Conservation (phyloP, 2,797 vertebrate species). For the Harpagifer antarcticus region DNA sequence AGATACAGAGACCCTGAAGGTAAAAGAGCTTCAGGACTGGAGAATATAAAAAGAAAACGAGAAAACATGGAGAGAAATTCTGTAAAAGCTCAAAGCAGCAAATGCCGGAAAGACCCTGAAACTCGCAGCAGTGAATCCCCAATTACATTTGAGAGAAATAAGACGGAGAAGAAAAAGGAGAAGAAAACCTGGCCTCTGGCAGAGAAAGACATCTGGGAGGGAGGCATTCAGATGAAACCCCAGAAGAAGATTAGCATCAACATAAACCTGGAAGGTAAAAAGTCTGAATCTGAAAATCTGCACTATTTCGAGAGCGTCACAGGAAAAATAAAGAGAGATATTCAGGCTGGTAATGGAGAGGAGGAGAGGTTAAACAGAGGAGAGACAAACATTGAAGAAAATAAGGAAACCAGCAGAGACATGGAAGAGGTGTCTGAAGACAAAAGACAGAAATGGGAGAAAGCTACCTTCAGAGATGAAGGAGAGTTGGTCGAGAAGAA, state of each 20-base stretch:
- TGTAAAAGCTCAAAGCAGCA: slow-evolving; percentile 78
- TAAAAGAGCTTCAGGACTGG: slow-evolving; percentile 81
- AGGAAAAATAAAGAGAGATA: slow-evolving; percentile 87
- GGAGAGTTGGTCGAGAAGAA: neutral
- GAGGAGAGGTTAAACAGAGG: slow-evolving; percentile 66
- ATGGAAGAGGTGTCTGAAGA: neutral
- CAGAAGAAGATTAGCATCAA: slow-evolving; percentile 96
- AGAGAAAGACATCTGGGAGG: slow-evolving; percentile 73
- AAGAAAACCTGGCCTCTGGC: slow-evolving; percentile 74
- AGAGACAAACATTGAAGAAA: slow-evolving; percentile 42
- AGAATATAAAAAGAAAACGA: slow-evolving; percentile 88
- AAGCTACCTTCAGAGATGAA: slow-evolving; percentile 13
- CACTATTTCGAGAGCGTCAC: slow-evolving; percentile 78
- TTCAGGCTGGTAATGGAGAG: slow-evolving; percentile 69
- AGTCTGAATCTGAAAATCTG: slow-evolving; percentile 80
- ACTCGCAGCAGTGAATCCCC: slow-evolving; percentile 62
- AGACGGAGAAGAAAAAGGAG: slow-evolving; percentile 74
- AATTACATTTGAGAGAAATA: slow-evolving; percentile 77
- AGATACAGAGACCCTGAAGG: slow-evolving; percentile 68
- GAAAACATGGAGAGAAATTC: slow-evolving; percentile 82
- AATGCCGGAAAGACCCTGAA: slow-evolving; percentile 78
- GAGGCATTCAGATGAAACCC: slow-evolving; percentile 85
- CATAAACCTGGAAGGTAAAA: slow-evolving; percentile 92
- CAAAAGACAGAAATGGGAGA: slow-evolving; percentile 8
- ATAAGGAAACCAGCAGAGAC: slow-evolving; percentile 16